Conservation (phyloP, 2,113 vertebrate genomes). For the Eretmochelys imbricata region DNA sequence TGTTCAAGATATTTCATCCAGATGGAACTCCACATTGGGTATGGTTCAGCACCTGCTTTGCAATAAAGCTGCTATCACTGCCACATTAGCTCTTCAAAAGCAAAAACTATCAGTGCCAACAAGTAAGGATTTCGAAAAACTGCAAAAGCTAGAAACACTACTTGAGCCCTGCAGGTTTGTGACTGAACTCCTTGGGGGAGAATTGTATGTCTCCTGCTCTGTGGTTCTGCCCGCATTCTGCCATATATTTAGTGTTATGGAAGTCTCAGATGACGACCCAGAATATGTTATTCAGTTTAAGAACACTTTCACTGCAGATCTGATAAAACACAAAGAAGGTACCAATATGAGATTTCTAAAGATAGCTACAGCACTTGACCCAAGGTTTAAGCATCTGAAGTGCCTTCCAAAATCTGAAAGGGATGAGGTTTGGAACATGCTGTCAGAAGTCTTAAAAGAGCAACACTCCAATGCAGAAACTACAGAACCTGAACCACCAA, state of each 20-base stretch:
- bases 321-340: not conserved
- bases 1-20: not conserved
- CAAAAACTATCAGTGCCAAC: not conserved
- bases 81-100: not conserved
- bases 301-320: not conserved
- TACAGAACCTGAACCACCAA: not conserved
- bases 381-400: not conserved
- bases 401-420: not conserved
- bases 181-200: not conserved
- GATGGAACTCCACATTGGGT: not conserved
- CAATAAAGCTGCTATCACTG: not conserved
- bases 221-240: not conserved
- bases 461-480: not conserved
- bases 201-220: not conserved
- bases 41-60: not conserved
- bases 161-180: not conserved
- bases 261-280: not conserved
- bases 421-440: not conserved
- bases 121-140: not conserved
- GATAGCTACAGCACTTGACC: not conserved
- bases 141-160: not conserved
- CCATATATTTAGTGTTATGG: not conserved
- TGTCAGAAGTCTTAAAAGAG: not conserved
- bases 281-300: not conserved
- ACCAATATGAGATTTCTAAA: not conserved